Conservation (phyloP, 2,888 invertebrate species). For the Drosophila maculinotata region DNA sequence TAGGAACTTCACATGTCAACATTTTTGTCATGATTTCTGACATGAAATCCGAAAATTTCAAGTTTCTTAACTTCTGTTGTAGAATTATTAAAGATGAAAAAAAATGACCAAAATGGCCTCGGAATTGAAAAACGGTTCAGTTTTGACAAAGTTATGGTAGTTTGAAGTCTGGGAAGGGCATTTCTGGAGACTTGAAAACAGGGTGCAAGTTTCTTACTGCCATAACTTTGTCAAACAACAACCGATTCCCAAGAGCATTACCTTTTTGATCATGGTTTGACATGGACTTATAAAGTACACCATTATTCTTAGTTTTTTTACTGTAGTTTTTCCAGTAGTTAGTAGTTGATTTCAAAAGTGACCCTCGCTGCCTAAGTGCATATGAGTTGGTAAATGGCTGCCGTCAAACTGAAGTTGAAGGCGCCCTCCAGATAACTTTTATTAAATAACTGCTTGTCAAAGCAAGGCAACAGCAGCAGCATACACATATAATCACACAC, state of each 20-base stretch:
- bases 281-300: too few relatives aligned
- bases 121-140: too few relatives aligned
- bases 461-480: slow-evolving; percentile 45
- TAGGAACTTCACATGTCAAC: too few relatives aligned
- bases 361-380: slow-evolving; percentile 35
- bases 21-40: too few relatives aligned
- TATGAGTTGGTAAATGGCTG: slow-evolving; percentile 42
- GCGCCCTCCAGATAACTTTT: slow-evolving; percentile 60
- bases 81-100: too few relatives aligned
- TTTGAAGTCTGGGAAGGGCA: too few relatives aligned
- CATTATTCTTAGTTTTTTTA: too few relatives aligned
- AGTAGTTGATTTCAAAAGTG: neutral
- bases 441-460: slow-evolving; percentile 78
- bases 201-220: neutral
- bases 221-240: neutral
- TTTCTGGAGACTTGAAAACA: neutral
- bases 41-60: too few relatives aligned
- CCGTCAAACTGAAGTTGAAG: slow-evolving; percentile 43
- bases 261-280: neutral
- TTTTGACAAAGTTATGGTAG: too few relatives aligned
- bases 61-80: too few relatives aligned
- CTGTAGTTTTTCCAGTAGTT: too few relatives aligned
- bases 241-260: neutral
- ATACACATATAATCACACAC: slow-evolving; percentile 14
- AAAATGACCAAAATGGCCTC: too few relatives aligned